Evolutionary conservation across 2,113 vertebrate species (phyloP), one percentile per base, ranked within the genome.

Genomic region (Propithecus coquereli): DNA sequence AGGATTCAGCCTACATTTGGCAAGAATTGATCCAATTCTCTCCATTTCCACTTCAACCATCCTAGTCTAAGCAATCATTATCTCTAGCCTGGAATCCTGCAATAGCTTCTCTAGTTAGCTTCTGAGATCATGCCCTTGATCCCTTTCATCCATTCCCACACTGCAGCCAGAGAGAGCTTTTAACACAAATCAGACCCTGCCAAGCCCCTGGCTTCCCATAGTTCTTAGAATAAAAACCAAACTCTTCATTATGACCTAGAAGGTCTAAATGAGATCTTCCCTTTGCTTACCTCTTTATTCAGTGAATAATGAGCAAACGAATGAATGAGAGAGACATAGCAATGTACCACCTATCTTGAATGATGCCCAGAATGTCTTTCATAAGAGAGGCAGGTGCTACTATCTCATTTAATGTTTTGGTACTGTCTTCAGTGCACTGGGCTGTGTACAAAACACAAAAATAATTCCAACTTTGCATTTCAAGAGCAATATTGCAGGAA

Each of bases 401-500:
- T 59, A 25, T 73, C 22, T 74, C 22, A 52, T 17, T 68, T 88
- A 80, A 73, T 6, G 5, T 63, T 90, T 43, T 52, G 57, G 40
- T 8, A 87, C 93, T 45, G 43, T 77, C 12, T n/a, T 63, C 23
- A 89, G 45, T 22, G 84, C 65, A 59, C 25, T 52, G 57, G 34
- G 8, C 81, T 76, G 16, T 80, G 8, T 61, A 61, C 8, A 88
- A 40, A 89, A 85, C 30, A 65, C 52, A 77, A 76, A 81, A 30
- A 79, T 85, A 85, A 95, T 83, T 81, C 66, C 86, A 59, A 12
- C 23, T 12, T n/a, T 52, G 22, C 1, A 25, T 32, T 94, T 83
- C 50, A 90, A 87, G 47, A 87, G 80, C 37, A 92, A 73, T 81
- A 79, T 87, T 80, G 43, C 84, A 94, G n/a, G 54, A 94, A 47